These are phyloP conservation scores for Cordylochernes scorpioides DNA, from an alignment of 2,888 invertebrate species.

Conservation along the genomic window DNA sequence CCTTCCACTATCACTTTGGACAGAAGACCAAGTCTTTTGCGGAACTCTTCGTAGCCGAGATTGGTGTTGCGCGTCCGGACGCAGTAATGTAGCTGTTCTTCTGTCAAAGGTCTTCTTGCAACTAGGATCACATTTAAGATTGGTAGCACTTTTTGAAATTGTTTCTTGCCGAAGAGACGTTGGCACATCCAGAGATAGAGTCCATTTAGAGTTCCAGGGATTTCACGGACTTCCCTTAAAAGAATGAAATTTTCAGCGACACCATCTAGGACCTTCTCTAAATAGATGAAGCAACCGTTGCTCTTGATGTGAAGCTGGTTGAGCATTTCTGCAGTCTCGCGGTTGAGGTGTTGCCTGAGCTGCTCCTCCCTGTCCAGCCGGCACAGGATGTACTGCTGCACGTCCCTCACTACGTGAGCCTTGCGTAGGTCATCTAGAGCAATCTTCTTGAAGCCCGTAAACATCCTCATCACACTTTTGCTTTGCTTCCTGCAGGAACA, in stretches of 20 bases:
- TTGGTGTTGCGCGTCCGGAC: constrained; percentile 48
- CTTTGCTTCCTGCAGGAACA: constrained; percentile 63
- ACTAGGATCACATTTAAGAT: constrained; percentile 30
- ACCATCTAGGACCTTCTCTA: constrained; percentile 46
- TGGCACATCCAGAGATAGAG: constrained; percentile 83
- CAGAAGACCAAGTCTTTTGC: constrained; percentile 43
- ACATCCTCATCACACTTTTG: constrained; percentile 43
- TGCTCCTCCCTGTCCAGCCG: constrained; percentile 66
- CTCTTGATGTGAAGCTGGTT: constrained; percentile 87
- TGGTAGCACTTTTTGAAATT: constrained; percentile 9
- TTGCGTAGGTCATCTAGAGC: constrained; percentile 64
- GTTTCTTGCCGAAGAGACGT: constrained; percentile 55
- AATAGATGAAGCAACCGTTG: constrained; percentile 33
- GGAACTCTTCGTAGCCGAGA: constrained; percentile 51
- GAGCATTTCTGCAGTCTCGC: constrained; percentile 73
- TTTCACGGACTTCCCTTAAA: constrained; percentile 63
- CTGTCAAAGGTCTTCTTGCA: constrained; percentile 54
- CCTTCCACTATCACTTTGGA: constrained; percentile 32
- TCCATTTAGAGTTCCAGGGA: constrained; percentile 81
- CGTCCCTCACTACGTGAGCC: constrained; percentile 58
- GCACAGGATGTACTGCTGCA: constrained; percentile 66
- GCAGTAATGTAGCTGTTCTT: constrained; percentile 50
- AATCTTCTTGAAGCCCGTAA: constrained; percentile 53
- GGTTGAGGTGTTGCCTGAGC: constrained; percentile 57
- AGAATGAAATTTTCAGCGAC: constrained; percentile 78